Evolutionary conservation across 2,797 vertebrate species (phyloP).

Genomic region (Danio choprae): DNA sequence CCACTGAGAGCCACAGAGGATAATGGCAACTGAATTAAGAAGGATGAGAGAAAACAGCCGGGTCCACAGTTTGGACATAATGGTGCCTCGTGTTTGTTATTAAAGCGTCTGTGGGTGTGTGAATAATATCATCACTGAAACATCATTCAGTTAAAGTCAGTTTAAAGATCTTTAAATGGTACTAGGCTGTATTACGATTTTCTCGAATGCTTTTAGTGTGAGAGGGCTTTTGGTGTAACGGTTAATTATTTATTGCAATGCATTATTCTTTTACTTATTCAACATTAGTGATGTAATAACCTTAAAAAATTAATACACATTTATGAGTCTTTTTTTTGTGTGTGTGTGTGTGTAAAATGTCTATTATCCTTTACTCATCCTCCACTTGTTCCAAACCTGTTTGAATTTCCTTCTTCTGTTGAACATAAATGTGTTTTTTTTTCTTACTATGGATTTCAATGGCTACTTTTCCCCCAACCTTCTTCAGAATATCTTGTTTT

Average conservation of each 20-base stretch:
- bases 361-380: too few relatives aligned
- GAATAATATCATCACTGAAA: background rate
- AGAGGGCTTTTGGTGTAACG: background rate
- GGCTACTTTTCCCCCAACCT: too few relatives aligned
- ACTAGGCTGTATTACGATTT: background rate
- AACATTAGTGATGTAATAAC: background rate
- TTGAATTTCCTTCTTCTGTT: too few relatives aligned
- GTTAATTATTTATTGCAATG: background rate
- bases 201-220: background rate
- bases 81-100: background rate
- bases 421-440: too few relatives aligned
- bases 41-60: constrained; percentile 24
- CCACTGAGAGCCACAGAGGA: background rate
- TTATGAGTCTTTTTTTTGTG: background rate
- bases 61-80: background rate
- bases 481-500: too few relatives aligned
- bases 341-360: too few relatives aligned
- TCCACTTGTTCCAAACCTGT: too few relatives aligned
- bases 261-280: background rate
- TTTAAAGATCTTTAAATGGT: constrained; percentile 17
- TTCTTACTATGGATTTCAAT: too few relatives aligned
- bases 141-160: constrained; percentile 19
- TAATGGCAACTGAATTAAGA: constrained; percentile 27
- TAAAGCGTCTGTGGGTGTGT: constrained; percentile 10
- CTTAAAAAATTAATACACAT: background rate